Evolutionary conservation across 2,888 invertebrate genomes (phyloP), one percentile per base, ranked within the genome.

Genomic region (Anagyrus pseudococci): DNA sequence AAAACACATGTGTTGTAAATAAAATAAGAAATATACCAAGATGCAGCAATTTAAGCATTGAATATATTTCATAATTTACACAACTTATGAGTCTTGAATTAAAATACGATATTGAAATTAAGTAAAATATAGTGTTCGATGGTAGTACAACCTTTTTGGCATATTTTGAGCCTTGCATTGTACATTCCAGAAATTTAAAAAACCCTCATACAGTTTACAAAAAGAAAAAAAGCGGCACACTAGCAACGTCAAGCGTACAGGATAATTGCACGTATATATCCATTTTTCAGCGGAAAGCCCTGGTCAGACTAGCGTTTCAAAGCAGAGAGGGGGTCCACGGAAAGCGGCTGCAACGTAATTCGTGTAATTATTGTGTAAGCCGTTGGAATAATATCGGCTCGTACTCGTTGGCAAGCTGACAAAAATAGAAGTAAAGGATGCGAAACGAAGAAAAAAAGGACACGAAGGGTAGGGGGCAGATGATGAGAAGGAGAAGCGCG

Each of bases 341-440:
- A 33, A 49, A 25, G 48, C 25, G 47, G 54, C 29, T 52, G 49
- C 25, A 44, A 43, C 43, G 37, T 62, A 56, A 61, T 57, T 48
- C 58, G 26, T 55, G 55, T 62, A 66, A 62, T 66, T 59, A 60
- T 59, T 57, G 62, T 60, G 50, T 57, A 60, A 66, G 57, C 58
- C 56, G 50, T 67, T 60, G 43, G 40, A 59, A 47, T 59, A 59
- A 59, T 59, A 64, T 59, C 56, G 40, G 61, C 29, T 47, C 52
- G 46, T n/a, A 46, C n/a, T n/a, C 29, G 40, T 15, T 20, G 17
- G 41, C 1, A 17, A 22, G n/a, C n/a, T 47, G 53, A 29, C 40
- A 3, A 29, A 41, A 46, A 22, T 37, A 50, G 43, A 50, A 22
- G 43, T n/a, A 29, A 15, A n/a, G 41, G 41, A 33, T 33, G 44